A percentile compares a stretch with the other conserved stretches of the same genome.
Conservation (phyloP, 2,797 vertebrate genomes). For the Acestrorhynchus altus region DNA sequence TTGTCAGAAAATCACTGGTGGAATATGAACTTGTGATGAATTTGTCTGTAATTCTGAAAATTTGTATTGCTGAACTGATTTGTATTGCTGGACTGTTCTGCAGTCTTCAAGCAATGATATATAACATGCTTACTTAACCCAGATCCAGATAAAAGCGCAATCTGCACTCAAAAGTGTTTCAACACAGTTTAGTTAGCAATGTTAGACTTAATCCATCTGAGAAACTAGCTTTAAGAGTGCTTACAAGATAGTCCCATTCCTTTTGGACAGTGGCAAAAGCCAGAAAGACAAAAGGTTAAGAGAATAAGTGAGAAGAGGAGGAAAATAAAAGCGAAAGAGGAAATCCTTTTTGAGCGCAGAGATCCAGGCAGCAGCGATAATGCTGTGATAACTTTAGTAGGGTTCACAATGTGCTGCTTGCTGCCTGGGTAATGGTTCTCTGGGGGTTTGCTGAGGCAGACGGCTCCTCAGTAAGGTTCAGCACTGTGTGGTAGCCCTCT, state of each 20-base stretch:
- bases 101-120: too few relatives aligned
- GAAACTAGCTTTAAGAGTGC: not conserved
- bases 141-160: not conserved
- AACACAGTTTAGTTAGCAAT: not conserved
- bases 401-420: slow-evolving; percentile 72
- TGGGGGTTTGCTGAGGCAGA: slow-evolving; percentile 69
- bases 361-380: slow-evolving; percentile 74
- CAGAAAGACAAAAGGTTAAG: slow-evolving; percentile 4
- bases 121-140: too few relatives aligned
- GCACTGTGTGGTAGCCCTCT: slow-evolving; percentile 74
- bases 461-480: slow-evolving; percentile 57
- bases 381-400: slow-evolving; percentile 73
- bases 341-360: slow-evolving; percentile 76
- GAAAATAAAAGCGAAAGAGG: slow-evolving; percentile 50
- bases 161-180: not conserved
- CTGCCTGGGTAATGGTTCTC: slow-evolving; percentile 81
- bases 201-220: not conserved
- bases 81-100: too few relatives aligned
- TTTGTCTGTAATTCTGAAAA: too few relatives aligned
- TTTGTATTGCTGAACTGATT: too few relatives aligned
- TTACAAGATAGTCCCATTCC: not conserved
- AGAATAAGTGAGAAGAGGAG: slow-evolving; percentile 60
- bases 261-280: slow-evolving; percentile 5
- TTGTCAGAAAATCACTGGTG: not conserved
- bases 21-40: not conserved